Evolutionary conservation across 2,888 invertebrate species (phyloP).

Genomic region (Blera fallax): DNA sequence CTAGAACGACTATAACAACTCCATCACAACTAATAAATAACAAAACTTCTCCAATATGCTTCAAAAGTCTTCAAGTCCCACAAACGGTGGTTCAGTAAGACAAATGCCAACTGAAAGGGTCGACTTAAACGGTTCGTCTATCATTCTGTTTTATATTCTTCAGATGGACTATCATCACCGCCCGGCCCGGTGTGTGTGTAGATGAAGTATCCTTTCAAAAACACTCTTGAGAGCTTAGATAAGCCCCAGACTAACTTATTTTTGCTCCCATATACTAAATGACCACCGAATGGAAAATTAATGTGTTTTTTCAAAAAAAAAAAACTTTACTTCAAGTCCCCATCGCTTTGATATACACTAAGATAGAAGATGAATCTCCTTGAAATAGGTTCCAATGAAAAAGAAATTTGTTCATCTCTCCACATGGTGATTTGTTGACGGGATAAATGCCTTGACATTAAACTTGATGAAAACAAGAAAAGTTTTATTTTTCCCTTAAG

Average conservation of each 20-base stretch:
- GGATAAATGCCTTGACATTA: slow-evolving; percentile 70
- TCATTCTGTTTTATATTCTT: slow-evolving; percentile 21
- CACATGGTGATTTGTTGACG: slow-evolving; percentile 72
- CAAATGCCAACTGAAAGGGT: slow-evolving; percentile 5
- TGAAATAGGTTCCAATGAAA: slow-evolving; percentile 64
- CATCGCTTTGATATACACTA: not conserved
- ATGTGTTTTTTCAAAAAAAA: slow-evolving; percentile 33
- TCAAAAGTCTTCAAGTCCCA: not conserved
- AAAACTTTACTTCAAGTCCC: slow-evolving; percentile 25
- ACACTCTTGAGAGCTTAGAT: slow-evolving; percentile 37
- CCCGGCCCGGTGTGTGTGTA: not conserved
- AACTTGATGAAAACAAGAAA: slow-evolving; percentile 72
- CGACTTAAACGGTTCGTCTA: slow-evolving; percentile 27
- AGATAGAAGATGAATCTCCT: slow-evolving; percentile 44
- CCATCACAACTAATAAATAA: not conserved
- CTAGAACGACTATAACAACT: too few species aligned
- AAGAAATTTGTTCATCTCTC: slow-evolving; percentile 65
- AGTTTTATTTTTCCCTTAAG: slow-evolving; percentile 66
- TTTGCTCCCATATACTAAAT: slow-evolving; percentile 34
- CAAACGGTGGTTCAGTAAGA: not conserved
- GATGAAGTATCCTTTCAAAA: slow-evolving; percentile 14
- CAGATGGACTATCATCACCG: slow-evolving; percentile 25
- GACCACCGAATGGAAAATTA: slow-evolving; percentile 59
- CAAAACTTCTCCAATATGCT: not conserved
- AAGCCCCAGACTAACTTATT: slow-evolving; percentile 12